Evolutionary conservation across 2,113 vertebrate species (phyloP), one percentile per base, ranked within the genome.

Genomic region (Dicrurus megarhynchus): DNA sequence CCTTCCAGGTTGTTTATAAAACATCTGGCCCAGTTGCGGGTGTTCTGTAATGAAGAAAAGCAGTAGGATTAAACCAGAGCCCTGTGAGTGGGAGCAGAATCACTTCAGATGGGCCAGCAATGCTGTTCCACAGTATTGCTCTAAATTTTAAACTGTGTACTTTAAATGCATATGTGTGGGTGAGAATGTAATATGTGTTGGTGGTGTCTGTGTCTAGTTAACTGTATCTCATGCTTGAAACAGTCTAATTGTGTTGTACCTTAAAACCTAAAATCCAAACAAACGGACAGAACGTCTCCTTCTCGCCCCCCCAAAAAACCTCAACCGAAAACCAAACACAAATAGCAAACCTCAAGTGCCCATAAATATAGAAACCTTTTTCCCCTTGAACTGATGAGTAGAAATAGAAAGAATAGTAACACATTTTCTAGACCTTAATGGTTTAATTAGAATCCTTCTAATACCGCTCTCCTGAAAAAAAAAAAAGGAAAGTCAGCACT

Each of bases 161-260:
- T 95, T 80, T 80, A 81, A 70, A 90, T 92, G 79, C 50, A 13
- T 81, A 24, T 70, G 57, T 80, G 90, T 94, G 94, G 82, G 71
- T 92, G 94, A 95, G 71, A 86, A 85, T 70, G 39, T 73, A 86
- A 65, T 70, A 35, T 14, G 37, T 67, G 50, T 84, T 94, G 94
- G 88, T 80, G 88, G 71, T 94, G 86, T 94, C 90, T 94, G 49
- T 79, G 86, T 84, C 80, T 90, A 37, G 35, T 64, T 88, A 94
- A 57, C 64, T 84, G 41, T 73, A 80, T 81, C 44, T 86, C 82
- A 27, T 16, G 37, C 41, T 83, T 74, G 68, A 80, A 93, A 88
- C 13, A 17, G 28, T 69, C 33, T 81, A 91, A 70, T 86, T 84
- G 47, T 59, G 44, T 84, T 87, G 57, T 90, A 67, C 55, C 20